phyloP scores from a whole-genome alignment of 1,140 invertebrate genomes.

The Leptonema lineaticorne region DNA sequence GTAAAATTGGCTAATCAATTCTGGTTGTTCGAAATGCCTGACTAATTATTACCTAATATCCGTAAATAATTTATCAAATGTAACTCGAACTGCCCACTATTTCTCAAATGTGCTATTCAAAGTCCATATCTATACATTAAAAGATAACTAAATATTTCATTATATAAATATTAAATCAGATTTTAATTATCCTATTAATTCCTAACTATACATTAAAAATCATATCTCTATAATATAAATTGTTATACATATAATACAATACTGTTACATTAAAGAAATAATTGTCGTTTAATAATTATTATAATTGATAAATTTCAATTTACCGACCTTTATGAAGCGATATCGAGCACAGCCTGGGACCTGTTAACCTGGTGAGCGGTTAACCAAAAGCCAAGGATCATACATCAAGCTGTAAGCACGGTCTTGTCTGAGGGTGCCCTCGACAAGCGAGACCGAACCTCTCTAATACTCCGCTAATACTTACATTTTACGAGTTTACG shows the following conservation, averaged over 20 bases:
- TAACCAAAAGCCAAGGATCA: slow-evolving; percentile 30
- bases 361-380: slow-evolving; percentile 32
- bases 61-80: slow-evolving; percentile 27
- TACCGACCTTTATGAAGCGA: background rate
- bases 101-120: background rate
- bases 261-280: no score
- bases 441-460: slow-evolving; percentile 31
- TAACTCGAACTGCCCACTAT: background rate
- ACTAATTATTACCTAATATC: slow-evolving; percentile 31
- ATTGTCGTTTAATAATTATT: background rate
- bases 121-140: no score
- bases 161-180: no score
- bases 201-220: no score
- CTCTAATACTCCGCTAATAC: slow-evolving; percentile 40
- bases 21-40: background rate
- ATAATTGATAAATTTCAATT: background rate
- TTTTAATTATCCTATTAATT: no score
- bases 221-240: no score
- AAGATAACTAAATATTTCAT: no score
- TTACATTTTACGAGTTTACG: slow-evolving; percentile 41
- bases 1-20: slow-evolving; percentile 40
- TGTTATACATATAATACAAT: no score
- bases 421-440: slow-evolving; percentile 4
- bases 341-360: background rate
- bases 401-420: slow-evolving; percentile 30